A percentile compares a stretch with the other conserved stretches of the same genome.
Evolutionary conservation across 2,113 vertebrate genomes (phyloP).

Genomic region (Willisornis vidua): DNA sequence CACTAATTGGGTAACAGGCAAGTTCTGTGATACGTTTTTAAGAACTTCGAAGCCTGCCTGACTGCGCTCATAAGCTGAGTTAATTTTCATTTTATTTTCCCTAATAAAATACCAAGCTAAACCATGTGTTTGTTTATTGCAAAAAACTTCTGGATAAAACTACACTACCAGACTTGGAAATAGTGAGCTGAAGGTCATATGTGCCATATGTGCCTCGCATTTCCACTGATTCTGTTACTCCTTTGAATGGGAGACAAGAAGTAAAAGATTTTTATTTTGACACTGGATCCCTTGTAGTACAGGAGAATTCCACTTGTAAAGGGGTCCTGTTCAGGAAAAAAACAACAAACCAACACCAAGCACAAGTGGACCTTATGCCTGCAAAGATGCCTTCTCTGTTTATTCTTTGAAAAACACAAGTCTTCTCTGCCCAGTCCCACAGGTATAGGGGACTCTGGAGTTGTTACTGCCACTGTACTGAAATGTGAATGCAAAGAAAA

Average conservation of each 20-base stretch:
- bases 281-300: not conserved
- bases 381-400: not conserved
- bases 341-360: not conserved
- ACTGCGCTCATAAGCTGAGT: not conserved
- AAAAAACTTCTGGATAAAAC: not conserved
- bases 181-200: not conserved
- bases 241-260: not conserved
- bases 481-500: not conserved
- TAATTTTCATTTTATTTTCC: not conserved
- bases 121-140: not conserved
- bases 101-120: not conserved
- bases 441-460: not conserved
- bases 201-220: not conserved
- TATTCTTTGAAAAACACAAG: accelerated
- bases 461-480: not conserved
- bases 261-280: not conserved
- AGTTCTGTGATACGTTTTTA: not conserved
- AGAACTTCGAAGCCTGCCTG: not conserved
- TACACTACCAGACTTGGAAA: not conserved
- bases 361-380: not conserved
- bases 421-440: not conserved
- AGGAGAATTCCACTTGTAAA: not conserved
- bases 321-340: not conserved
- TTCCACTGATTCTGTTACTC: not conserved
- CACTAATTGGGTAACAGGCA: not conserved